phyloP scores from a whole-genome alignment of 2,113 vertebrate species.

The Mesembrinibis cayennensis region DNA sequence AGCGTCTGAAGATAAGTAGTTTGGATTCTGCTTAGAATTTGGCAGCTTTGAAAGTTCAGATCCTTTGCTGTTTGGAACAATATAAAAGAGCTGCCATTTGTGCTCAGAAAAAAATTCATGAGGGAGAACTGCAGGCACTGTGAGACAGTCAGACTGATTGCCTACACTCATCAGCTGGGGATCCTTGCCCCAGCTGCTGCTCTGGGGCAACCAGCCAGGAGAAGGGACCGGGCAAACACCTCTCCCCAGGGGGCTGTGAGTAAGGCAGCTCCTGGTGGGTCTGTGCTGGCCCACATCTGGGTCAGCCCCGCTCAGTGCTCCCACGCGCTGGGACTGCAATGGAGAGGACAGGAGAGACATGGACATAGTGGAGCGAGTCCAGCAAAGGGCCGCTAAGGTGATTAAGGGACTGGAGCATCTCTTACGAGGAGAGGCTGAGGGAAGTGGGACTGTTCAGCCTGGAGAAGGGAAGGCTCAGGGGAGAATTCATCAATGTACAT shows the following conservation, averaged over 20 bases:
- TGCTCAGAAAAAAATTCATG: conserved; percentile 5
- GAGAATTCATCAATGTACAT: not conserved
- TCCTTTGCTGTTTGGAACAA: not conserved
- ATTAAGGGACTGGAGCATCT: not conserved
- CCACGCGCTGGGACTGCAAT: fast-evolving
- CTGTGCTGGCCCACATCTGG: not conserved
- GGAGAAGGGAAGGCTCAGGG: not conserved
- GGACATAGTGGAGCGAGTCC: fast-evolving
- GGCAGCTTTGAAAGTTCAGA: conserved; percentile 33
- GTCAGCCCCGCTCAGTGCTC: not conserved
- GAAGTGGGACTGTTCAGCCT: not conserved
- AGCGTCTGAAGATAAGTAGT: not conserved
- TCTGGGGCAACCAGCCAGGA: not conserved
- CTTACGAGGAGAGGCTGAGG: not conserved
- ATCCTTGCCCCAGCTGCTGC: not conserved
- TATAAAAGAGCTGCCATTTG: conserved; percentile 27
- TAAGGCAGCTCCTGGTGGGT: not conserved
- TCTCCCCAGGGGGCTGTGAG: not conserved
- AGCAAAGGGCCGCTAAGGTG: not conserved
- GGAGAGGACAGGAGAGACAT: not conserved
- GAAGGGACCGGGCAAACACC: not conserved
- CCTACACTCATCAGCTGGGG: not conserved
- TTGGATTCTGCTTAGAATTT: conserved; percentile 48
- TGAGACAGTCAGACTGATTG: not conserved
- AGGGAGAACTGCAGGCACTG: not conserved